Evolutionary conservation across 2,113 vertebrate genomes (phyloP), one percentile per base, ranked within the genome.

Genomic region (Morphnarchus princeps): DNA sequence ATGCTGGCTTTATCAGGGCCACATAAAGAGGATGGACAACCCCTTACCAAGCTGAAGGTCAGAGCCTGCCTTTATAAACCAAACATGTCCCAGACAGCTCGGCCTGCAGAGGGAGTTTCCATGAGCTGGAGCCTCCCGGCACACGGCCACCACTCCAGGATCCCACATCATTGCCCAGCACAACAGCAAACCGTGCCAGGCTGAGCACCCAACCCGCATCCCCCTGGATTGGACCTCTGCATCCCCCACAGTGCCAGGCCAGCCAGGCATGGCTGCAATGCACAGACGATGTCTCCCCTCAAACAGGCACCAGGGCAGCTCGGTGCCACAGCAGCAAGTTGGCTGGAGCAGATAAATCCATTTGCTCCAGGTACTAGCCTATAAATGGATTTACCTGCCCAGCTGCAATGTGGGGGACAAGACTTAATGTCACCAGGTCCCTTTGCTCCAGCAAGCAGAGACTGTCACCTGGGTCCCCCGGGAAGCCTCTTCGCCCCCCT

Each of bases 31-130:
- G 42, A 74, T 1, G 31, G 36, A 81, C 36, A 81, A 74, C 1
- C 8, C 54, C 28, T 18, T 11, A 73, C 6, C 34, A 54, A 73
- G 54, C 45, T 38, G 50, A 89, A 94, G 86, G 50, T 58, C 87
- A 82, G 36, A 83, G 65, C 65, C 59, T 50, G 50, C 36, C 63
- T 77, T 61, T 43, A 58, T 19, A 81, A 54, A 70, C 15, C 32
- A 25, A 90, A 36, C 9, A 2, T 6, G 49, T 32, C 31, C 36
- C 13, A 4, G 3, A 14, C 31, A 87, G 50, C 40, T 91, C 3
- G 0, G 65, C 93, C 93, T 93, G 89, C 54, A 96, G 95, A 95
- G 81, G 77, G 87, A 96, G 89, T 17, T 87, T 81, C 47, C 61
- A 74, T 7, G 69, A 95, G 72, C n/a, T 0, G 0, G 29, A 83